A percentile compares a stretch with the other conserved stretches of the same genome.
Conservation (phyloP, 2,888 invertebrate genomes). For the Acanthosepion pharaonis region DNA sequence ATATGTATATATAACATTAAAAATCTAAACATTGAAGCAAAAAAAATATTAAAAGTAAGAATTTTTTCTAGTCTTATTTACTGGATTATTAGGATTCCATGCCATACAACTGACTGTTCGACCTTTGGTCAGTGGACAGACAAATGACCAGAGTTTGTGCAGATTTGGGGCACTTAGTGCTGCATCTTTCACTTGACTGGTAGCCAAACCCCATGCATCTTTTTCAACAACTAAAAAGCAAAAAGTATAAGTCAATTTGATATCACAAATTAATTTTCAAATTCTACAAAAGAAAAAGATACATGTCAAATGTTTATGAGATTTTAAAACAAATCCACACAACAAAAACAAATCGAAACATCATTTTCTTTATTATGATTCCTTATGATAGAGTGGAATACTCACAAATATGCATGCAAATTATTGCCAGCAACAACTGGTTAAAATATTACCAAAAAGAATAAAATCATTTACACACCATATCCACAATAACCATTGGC, state of each 20-base stretch:
- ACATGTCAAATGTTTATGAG: background rate
- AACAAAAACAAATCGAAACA: too few species aligned
- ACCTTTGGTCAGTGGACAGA: constrained; percentile 69
- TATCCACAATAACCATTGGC: too few species aligned
- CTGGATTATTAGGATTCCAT: constrained; percentile 73
- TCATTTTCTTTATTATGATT: too few species aligned
- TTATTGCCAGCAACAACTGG: too few species aligned
- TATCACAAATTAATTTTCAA: background rate
- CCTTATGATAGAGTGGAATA: too few species aligned
- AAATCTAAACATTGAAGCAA: background rate
- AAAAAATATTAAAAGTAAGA: background rate
- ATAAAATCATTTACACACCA: too few species aligned
- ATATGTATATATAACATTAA: too few species aligned
- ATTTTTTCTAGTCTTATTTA: constrained; percentile 54
- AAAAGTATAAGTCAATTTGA: too few species aligned
- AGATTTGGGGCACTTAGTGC: constrained; percentile 54
- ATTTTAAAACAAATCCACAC: background rate
- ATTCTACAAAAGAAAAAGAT: background rate
- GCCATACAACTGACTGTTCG: constrained; percentile 73
- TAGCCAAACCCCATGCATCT: background rate
- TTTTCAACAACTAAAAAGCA: background rate
- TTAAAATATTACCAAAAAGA: too few species aligned
- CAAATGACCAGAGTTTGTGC: constrained; percentile 72
- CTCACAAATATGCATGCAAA: too few species aligned
- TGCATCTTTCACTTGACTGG: background rate